Evolutionary conservation across 2,113 vertebrate species (phyloP).

Genomic region (Polyodon spathula): DNA sequence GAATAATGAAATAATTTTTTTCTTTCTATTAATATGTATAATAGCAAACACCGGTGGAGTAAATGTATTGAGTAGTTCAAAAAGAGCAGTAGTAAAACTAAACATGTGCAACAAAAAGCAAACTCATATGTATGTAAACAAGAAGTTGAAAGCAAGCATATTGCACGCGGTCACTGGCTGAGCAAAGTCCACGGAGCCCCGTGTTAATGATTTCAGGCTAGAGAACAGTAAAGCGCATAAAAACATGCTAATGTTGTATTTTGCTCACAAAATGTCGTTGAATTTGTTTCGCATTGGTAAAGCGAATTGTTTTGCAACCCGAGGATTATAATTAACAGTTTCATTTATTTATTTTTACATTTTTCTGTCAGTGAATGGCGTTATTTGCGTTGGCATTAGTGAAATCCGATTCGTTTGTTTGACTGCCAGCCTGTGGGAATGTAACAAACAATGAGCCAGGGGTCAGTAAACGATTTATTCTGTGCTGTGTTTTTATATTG

Average conservation of each 20-base stretch:
- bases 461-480: background rate
- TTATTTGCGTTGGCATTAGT: background rate
- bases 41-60: too few species aligned
- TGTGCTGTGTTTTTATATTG: too few species aligned
- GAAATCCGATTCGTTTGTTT: background rate
- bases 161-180: background rate
- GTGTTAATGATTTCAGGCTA: constrained; percentile 3
- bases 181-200: constrained; percentile 17
- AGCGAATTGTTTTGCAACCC: too few species aligned
- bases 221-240: background rate
- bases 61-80: background rate
- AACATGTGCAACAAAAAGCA: background rate
- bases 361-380: background rate
- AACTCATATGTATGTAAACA: constrained; percentile 5
- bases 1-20: background rate
- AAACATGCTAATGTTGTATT: background rate
- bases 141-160: background rate
- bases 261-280: too few species aligned
- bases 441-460: background rate
- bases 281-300: too few species aligned
- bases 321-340: too few species aligned
- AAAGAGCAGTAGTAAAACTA: background rate
- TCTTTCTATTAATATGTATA: background rate
- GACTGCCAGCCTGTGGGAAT: background rate
- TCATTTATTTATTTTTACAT: background rate